Percentiles rank a stretch among this genome's conserved stretches.
Conservation (phyloP, 2,797 vertebrate species). For the Miichthys miiuy region DNA sequence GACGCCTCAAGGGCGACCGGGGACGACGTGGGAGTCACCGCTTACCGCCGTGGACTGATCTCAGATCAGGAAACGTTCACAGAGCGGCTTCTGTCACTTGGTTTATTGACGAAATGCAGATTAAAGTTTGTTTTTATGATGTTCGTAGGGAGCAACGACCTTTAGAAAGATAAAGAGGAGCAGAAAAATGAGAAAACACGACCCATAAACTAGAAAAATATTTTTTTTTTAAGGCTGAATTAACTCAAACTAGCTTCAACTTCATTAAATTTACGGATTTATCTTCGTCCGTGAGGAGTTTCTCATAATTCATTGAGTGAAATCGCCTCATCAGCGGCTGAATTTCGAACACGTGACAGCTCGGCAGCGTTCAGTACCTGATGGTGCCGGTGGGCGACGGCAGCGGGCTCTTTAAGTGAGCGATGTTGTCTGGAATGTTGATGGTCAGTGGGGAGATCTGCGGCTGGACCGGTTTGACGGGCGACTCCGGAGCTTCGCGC, state of each 20-base stretch:
- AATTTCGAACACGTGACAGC: background rate
- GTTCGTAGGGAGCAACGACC: too few species aligned
- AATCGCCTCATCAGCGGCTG: background rate
- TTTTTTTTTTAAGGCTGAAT: too few species aligned
- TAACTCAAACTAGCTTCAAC: too few species aligned
- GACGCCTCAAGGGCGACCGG: conserved; percentile 19
- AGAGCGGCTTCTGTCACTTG: background rate
- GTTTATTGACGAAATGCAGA: background rate
- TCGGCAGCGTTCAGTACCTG: conserved; percentile 84
- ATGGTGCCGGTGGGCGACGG: conserved; percentile 98
- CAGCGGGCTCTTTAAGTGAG: conserved; percentile 96
- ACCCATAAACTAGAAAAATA: too few species aligned
- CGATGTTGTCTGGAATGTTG: conserved; percentile 98
- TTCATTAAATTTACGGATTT: background rate
- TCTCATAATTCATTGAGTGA: background rate
- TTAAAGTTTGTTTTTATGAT: background rate
- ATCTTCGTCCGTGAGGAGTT: background rate
- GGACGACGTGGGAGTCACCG: background rate
- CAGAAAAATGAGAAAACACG: too few species aligned
- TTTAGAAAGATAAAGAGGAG: too few species aligned
- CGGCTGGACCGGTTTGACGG: conserved; percentile 93
- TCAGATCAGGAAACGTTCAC: background rate
- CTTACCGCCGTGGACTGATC: background rate
- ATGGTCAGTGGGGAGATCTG: conserved; percentile 97
- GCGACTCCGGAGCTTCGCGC: conserved; percentile 93